Conservation (phyloP, 2,113 vertebrate genomes). For the Microcebus ravelobensis region DNA sequence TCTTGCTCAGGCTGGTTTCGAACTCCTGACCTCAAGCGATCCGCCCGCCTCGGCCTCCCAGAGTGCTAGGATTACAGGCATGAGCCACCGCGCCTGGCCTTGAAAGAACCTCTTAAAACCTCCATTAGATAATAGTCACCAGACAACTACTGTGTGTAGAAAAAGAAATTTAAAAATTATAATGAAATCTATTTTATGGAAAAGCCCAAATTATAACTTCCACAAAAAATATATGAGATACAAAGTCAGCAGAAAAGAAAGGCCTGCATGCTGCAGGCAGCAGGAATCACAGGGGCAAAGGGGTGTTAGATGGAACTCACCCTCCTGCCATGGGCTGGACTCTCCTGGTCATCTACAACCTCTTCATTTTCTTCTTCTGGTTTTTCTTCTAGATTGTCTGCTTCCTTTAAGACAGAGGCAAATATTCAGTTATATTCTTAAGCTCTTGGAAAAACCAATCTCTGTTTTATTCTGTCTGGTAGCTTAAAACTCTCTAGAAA, state of each 20-base stretch:
- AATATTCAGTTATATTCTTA: conserved; percentile 45
- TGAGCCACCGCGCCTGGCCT: no score
- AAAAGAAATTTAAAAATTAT: not conserved
- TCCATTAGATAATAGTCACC: not conserved
- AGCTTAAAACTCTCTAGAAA: conserved; percentile 23
- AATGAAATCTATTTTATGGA: not conserved
- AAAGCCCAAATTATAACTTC: not conserved
- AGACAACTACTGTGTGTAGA: not conserved
- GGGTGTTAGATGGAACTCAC: conserved; percentile 80
- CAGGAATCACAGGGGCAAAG: not conserved
- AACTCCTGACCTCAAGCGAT: no score
- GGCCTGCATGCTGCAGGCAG: not conserved
- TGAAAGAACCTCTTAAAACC: not conserved
- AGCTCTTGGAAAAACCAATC: not conserved
- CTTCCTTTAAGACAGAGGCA: conserved; percentile 80
- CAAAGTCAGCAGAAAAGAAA: not conserved
- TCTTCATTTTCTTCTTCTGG: conserved; percentile 90
- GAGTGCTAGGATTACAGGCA: no score
- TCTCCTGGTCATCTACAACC: conserved; percentile 89
- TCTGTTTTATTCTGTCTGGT: not conserved
- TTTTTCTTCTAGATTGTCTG: conserved; percentile 86
- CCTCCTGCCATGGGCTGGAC: conserved; percentile 86
- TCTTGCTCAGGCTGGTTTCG: no score
- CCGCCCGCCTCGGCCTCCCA: no score
- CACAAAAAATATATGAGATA: not conserved